A percentile compares a stretch with the other conserved stretches of the same genome.
phyloP scores from a whole-genome alignment of 2,888 invertebrate genomes.

The Trachelus iudaicus region DNA sequence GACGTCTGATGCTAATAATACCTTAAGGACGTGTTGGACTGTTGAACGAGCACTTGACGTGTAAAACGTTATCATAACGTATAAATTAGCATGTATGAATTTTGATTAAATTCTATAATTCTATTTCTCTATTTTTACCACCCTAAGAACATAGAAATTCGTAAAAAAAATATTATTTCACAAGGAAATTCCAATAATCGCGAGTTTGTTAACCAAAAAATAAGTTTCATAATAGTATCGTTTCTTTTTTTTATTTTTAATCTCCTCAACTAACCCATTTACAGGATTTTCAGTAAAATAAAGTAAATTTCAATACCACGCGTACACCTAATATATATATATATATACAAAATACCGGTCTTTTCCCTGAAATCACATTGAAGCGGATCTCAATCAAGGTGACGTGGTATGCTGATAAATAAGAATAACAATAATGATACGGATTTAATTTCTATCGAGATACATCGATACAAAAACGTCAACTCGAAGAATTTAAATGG shows the following conservation, averaged over 20 bases:
- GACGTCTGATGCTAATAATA: neutral
- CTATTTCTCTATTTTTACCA: neutral
- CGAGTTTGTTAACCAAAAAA: neutral
- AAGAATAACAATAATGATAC: neutral
- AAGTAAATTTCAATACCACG: neutral
- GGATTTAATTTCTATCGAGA: neutral
- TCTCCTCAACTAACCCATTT: neutral
- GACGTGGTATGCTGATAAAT: neutral
- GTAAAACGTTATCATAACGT: neutral
- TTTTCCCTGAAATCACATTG: neutral
- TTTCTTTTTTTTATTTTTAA: neutral
- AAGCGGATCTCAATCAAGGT: neutral
- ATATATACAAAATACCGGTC: neutral
- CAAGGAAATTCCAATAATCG: neutral
- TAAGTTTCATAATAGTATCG: neutral
- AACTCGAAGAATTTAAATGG: neutral
- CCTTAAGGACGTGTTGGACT: neutral
- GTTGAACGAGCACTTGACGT: neutral
- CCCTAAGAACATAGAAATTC: neutral
- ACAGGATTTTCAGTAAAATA: neutral
- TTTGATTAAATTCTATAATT: neutral
- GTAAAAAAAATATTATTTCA: neutral
- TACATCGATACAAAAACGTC: neutral
- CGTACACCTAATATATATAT: neutral
- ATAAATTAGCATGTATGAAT: neutral